A percentile compares a stretch with the other conserved stretches of the same genome.
phyloP scores from a whole-genome alignment of 2,113 vertebrate species.

The Salvelinus namaycush region DNA sequence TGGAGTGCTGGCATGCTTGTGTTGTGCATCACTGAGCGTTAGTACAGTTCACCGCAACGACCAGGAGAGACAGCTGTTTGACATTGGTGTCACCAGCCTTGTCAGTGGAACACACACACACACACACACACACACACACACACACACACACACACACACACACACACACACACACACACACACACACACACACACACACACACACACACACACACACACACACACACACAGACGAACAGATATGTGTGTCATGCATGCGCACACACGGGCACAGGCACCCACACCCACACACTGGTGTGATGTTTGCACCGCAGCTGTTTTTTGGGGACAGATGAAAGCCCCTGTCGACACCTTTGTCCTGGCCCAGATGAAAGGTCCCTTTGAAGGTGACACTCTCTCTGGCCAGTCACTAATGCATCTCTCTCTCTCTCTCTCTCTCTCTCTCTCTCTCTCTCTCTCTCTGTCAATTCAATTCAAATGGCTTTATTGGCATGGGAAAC shows the following conservation, averaged over 20 bases:
- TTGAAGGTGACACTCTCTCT: slow-evolving; percentile 44
- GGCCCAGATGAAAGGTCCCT: slow-evolving; percentile 51
- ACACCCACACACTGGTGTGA: not conserved
- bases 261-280: no score
- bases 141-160: not conserved
- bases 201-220: no score
- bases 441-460: no score
- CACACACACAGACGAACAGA: no score
- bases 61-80: slow-evolving; percentile 36
- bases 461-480: no score
- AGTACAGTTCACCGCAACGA: slow-evolving; percentile 2
- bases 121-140: no score
- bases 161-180: not conserved
- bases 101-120: no score
- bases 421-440: no score
- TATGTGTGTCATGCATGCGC: no score
- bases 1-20: not conserved
- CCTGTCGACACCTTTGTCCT: slow-evolving; percentile 52
- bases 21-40: not conserved
- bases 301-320: slow-evolving; percentile 36
- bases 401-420: not conserved
- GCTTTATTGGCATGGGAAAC: no score
- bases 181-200: no score
- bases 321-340: slow-evolving; percentile 57
- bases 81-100: not conserved